Evolutionary conservation across 2,113 vertebrate species (phyloP).

Genomic region (Gymnocephalus cernua): DNA sequence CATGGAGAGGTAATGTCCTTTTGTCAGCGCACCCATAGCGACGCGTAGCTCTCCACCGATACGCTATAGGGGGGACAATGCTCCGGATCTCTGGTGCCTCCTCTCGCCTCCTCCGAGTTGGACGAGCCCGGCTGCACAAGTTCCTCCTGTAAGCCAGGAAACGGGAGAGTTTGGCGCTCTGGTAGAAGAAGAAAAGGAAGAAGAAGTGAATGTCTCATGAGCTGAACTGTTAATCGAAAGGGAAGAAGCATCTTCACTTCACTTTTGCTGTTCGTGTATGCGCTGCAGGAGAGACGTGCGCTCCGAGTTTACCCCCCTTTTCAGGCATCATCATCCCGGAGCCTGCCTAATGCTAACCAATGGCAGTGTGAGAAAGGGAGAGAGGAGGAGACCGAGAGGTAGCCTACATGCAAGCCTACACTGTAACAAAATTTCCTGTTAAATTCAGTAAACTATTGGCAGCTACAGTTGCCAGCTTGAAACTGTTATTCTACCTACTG

Average conservation of each 20-base stretch:
- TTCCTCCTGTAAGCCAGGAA: constrained; percentile 45
- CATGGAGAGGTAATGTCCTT: constrained; percentile 68
- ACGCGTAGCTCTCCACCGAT: constrained; percentile 53
- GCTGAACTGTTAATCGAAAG: constrained; percentile 35
- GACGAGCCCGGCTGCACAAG: constrained; percentile 26
- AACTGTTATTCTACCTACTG: neutral
- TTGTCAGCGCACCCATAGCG: constrained; percentile 72
- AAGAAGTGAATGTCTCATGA: constrained; percentile 18
- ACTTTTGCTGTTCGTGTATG: constrained; percentile 62
- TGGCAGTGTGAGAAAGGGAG: constrained; percentile 40
- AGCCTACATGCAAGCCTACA: constrained; percentile 4
- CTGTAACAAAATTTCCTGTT: neutral
- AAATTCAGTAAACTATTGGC: neutral
- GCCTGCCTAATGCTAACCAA: constrained; percentile 58
- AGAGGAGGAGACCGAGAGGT: constrained; percentile 27
- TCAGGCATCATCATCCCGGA: constrained; percentile 55
- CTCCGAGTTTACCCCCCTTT: constrained; percentile 54
- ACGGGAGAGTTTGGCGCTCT: constrained; percentile 10
- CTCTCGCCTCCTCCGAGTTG: constrained; percentile 43
- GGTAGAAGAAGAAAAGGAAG: neutral
- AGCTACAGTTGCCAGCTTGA: neutral
- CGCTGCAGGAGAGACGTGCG: constrained; percentile 51
- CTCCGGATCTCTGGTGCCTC: constrained; percentile 46
- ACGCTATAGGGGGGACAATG: constrained; percentile 19
- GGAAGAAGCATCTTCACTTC: constrained; percentile 73